Evolutionary conservation across 2,797 vertebrate species (phyloP), one percentile per base, ranked within the genome.

Genomic region (Odontamblyopus lacepedii): DNA sequence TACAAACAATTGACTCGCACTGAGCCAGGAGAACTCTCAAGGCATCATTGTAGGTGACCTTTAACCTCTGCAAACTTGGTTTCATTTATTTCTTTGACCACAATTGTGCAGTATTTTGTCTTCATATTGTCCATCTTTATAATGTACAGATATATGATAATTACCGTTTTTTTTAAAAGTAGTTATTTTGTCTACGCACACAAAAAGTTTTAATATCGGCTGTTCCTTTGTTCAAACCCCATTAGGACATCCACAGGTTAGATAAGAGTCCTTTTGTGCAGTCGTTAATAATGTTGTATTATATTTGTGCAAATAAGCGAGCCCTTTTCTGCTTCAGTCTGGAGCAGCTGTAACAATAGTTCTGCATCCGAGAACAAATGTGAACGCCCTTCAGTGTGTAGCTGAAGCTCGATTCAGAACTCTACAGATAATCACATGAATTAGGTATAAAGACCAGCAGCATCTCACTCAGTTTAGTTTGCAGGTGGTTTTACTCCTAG

Each of bases 251-350:
- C 53, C 64, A 72, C 79, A 67, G 26, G 51, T 71, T 75, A 77
- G 78, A 78, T 78, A 71, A 79, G 62, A 82, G 66, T 64, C 64
- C 70, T 59, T 63, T 41, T 38, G 56, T 57, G 69, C 61, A 75
- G 53, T 35, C 67, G 38, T 63, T 66, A 27, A 41, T 67, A 16
- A 50, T 35, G 72, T 60, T 26, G 29, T 59, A 62, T 76, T 74
- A 63, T 60, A 50, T 35, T 16, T 35, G 41, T 62, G 62, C 53
- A 71, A 65, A 9, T 78, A 60, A 70, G 63, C 69, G 56, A 68
- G 60, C 69, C 69, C 64, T 63, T 75, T 76, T 84, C 41, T 53
- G 55, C 50, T 35, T 44, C 23, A 70, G 83, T 61, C 57, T 32
- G 60, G 30, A 32, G 63, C 44, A 69, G 19, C 66, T 65, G 2